Percentiles rank a stretch among this genome's conserved stretches.
These are phyloP conservation scores for Calameuta pallipes DNA, from an alignment of 2,888 invertebrate genomes.

Conservation along the genomic window DNA sequence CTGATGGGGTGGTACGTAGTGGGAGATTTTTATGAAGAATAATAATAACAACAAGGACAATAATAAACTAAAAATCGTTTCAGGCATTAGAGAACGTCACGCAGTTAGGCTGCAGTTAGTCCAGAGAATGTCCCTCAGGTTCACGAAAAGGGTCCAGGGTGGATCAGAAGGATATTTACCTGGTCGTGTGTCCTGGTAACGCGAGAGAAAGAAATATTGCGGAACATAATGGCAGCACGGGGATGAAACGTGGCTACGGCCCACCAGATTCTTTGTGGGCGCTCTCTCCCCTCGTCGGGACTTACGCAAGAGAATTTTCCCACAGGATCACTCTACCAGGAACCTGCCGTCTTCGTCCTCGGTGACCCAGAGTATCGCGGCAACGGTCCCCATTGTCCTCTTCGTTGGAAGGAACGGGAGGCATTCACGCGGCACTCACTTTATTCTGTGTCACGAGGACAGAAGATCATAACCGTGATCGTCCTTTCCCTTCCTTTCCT, in stretches of 20 bases:
- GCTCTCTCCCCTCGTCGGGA: constrained; percentile 19
- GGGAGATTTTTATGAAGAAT: neutral
- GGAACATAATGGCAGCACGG: constrained; percentile 36
- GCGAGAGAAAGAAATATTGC: constrained; percentile 22
- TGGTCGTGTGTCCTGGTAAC: constrained; percentile 41
- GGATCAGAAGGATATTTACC: constrained; percentile 24
- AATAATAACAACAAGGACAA: neutral
- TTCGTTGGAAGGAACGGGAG: neutral
- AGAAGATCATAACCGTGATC: constrained; percentile 1
- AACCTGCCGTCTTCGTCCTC: neutral
- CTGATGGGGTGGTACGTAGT: neutral
- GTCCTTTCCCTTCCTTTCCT: neutral
- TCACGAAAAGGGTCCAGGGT: neutral
- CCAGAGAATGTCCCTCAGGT: neutral
- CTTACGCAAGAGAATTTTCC: constrained; percentile 47
- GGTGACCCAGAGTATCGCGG: neutral
- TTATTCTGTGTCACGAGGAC: constrained; percentile 1
- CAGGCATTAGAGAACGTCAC: neutral
- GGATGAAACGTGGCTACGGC: constrained; percentile 45
- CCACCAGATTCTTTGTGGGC: constrained; percentile 26
- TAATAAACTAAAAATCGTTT: neutral
- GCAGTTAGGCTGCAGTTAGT: neutral
- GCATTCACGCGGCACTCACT: neutral
- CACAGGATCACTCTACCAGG: constrained; percentile 37
- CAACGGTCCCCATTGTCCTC: neutral